Evolutionary conservation across 2,888 invertebrate genomes (phyloP), one percentile per base, ranked within the genome.

Genomic region (Pseudoips prasinana): DNA sequence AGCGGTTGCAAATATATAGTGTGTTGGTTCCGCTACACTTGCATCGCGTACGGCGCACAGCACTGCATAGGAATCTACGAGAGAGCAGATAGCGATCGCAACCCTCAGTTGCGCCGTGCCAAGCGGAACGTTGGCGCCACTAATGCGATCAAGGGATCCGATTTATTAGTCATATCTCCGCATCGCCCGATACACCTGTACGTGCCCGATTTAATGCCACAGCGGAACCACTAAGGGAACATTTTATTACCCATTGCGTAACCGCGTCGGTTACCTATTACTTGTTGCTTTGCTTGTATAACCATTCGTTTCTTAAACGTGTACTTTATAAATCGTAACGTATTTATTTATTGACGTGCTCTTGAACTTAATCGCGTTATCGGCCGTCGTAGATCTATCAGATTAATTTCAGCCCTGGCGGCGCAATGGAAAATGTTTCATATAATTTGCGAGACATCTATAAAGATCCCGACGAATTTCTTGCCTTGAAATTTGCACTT

Each of bases 111-210:
- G 32, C 51, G 39, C 49, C 56, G 50, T 52, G 44, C 53, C 59
- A 59, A 71, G 66, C 73, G 73, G 73, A 72, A 71, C 72, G 71
- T 68, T 76, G 84, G 83, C 86, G 85, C 85, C 85, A 71, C 72
- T 72, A 74, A 73, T 74, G 68, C 73, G 74, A 73, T 73, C 75
- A 70, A 63, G 71, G 60, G 57, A 72, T 76, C 66, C 67, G 75
- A 84, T 84, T 82, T 81, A 82, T 80, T 73, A 65, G 63, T 64
- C 64, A 65, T 79, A 81, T 80, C 84, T 74, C 60, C 54, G 46
- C 69, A 80, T 80, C 73, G 60, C 49, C 49, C 61, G 57, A 65
- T 77, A 73, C 75, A 80, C 77, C 74, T 78, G 78, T 80, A 66
- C 69, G 69, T 75, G 69, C 61, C 58, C 56, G 64, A 68, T 68